phyloP scores from a whole-genome alignment of 2,797 vertebrate species.

The Kryptolebias ocellatus region DNA sequence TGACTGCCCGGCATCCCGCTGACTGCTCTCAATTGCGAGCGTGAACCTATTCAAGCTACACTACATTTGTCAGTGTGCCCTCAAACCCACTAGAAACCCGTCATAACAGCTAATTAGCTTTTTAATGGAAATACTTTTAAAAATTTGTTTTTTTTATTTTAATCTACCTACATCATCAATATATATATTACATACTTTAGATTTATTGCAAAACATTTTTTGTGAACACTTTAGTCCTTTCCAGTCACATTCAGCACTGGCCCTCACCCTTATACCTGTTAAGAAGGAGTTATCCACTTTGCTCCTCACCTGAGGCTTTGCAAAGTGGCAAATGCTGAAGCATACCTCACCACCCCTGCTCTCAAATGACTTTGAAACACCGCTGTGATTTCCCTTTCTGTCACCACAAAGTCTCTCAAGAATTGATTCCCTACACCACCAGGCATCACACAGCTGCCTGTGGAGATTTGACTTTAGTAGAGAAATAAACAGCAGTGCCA shows the following conservation, averaged over 20 bases:
- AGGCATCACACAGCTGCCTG: constrained; percentile 69
- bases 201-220: constrained; percentile 1
- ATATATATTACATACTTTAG: background rate
- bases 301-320: constrained; percentile 50
- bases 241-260: constrained; percentile 12
- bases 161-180: constrained; percentile 1
- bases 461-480: constrained; percentile 73
- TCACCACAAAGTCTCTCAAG: constrained; percentile 74
- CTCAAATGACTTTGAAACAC: constrained; percentile 73
- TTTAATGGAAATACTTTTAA: constrained; percentile 58
- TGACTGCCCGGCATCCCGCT: constrained; percentile 56
- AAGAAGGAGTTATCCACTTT: constrained; percentile 28
- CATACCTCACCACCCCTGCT: constrained; percentile 61
- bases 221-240: constrained; percentile 9
- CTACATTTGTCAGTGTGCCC: constrained; percentile 65
- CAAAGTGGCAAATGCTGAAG: constrained; percentile 68
- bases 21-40: constrained; percentile 55
- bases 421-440: constrained; percentile 73
- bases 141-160: constrained; percentile 27
- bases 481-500: constrained; percentile 72
- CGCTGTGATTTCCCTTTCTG: constrained; percentile 75
- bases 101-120: constrained; percentile 67
- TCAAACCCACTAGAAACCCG: constrained; percentile 52
- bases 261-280: constrained; percentile 14
- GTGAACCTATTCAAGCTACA: constrained; percentile 42